Base-by-base conservation (phyloP, 2,113 vertebrate genomes). In the Pluvialis apricaria region DNA sequence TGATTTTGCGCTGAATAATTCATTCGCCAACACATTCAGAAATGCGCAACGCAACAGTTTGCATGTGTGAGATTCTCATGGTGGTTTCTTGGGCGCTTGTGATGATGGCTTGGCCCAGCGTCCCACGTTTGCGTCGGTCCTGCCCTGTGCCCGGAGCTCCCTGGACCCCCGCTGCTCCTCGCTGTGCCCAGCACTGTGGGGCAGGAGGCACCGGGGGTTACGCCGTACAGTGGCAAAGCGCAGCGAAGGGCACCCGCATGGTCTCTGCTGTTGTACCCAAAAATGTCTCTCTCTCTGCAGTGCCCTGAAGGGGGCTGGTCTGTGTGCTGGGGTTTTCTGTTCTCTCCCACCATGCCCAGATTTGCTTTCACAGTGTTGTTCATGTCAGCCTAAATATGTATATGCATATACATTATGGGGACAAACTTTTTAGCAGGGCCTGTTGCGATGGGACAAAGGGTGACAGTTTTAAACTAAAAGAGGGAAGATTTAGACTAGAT, bases 211-310 rank as follows among this genome's bases (percentile, higher is more conserved):
- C 20, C 11, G 1, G 21, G n/a, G 18, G 28, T 28, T n/a, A 21
- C 5, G 5, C 24, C 18, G 0, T 9, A 38, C 3, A 2, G 38
- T 2, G 62, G 15, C 3, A 0, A 81, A 81, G 7, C 1, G 3
- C 4, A 3, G 32, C 61, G 19, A 40, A 5, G 7, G 19, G 51
- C 12, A 9, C 4, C 36, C 3, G 1, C 24, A 1, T 2, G 5
- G 29, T 14, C 66, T 70, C 14, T n/a, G 44, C 66, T 21, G 42
- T 28, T 2, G 2, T 57, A 60, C 16, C 34, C 19, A 1, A 49
- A 69, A 38, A 5, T 3, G 3, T 13, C 34, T 31, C 21, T 25
- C 26, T 17, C 18, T 17, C 29, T 40, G 7, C 7, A 3, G 29
- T 58, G 61, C 51, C 42, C 29, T 57, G n/a, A 15, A 40, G 29